Percentiles rank a stretch among this genome's conserved stretches.
Conservation (phyloP, 2,888 invertebrate genomes). For the Agrotis puta region DNA sequence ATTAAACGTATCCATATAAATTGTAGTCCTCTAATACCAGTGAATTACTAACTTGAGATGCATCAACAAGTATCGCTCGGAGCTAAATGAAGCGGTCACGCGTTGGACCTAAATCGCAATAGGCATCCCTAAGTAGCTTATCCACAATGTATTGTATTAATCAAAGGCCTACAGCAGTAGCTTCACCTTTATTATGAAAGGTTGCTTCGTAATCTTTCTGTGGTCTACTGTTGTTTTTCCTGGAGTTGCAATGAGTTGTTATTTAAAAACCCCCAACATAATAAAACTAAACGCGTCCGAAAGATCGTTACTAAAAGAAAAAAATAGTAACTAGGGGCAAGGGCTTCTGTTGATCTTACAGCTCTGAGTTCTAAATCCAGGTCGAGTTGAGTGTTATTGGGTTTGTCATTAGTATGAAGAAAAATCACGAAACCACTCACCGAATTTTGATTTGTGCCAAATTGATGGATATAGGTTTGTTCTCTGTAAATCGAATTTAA, state of each 20-base stretch:
- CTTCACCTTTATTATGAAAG: conserved; percentile 33
- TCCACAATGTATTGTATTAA: conserved; percentile 54
- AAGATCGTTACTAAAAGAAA: neutral
- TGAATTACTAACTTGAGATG: conserved; percentile 21
- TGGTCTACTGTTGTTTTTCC: conserved; percentile 24
- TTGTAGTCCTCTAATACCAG: neutral
- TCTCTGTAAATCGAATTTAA: neutral
- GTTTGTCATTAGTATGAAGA: neutral
- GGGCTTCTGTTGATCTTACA: neutral
- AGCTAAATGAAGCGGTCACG: conserved; percentile 51
- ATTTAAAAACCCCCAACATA: neutral
- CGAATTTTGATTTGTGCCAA: neutral
- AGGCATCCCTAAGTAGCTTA: conserved; percentile 53
- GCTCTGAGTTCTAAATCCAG: neutral
- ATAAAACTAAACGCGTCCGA: neutral
- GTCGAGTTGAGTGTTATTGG: neutral
- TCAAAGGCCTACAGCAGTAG: conserved; percentile 44
- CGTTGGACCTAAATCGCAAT: conserved; percentile 32
- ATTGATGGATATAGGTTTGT: neutral
- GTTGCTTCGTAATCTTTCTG: conserved; percentile 25
- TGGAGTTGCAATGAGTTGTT: conserved; percentile 12
- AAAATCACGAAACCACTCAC: neutral
- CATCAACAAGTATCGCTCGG: conserved; percentile 40
- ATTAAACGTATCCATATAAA: neutral
- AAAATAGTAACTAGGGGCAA: neutral